phyloP scores from a whole-genome alignment of 1,140 invertebrate species.

The Bilobella aurantiaca region DNA sequence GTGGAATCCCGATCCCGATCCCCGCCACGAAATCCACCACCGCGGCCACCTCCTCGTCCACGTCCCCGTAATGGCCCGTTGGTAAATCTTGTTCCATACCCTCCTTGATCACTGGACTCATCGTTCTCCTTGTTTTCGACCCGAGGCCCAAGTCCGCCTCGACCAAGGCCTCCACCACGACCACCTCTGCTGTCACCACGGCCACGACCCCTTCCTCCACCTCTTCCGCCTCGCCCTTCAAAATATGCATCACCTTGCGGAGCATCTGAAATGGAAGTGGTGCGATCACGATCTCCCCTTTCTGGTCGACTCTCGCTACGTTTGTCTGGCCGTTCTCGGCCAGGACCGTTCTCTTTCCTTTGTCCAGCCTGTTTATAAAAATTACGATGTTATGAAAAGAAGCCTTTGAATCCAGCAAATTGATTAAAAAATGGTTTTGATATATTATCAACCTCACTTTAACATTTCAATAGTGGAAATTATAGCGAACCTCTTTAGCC shows the following conservation, averaged over 20 bases:
- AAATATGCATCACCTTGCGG: conserved; percentile 19
- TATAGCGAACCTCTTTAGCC: conserved; percentile 17
- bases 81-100: conserved; percentile 41
- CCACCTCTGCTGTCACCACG: conserved; percentile 37
- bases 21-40: conserved; percentile 45
- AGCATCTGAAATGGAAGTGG: conserved; percentile 1
- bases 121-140: conserved; percentile 50
- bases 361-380: background rate
- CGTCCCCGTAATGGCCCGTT: conserved; percentile 39
- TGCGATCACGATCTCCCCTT: conserved; percentile 16
- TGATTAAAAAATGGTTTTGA: too few species aligned
- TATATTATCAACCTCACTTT: too few species aligned
- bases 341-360: conserved; percentile 1
- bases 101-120: conserved; percentile 37
- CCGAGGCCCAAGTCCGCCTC: conserved; percentile 44
- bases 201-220: conserved; percentile 38
- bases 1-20: conserved; percentile 17
- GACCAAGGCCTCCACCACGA: conserved; percentile 44
- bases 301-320: background rate
- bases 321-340: conserved; percentile 3
- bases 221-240: conserved; percentile 35
- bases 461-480: background rate
- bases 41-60: conserved; percentile 47
- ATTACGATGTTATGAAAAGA: background rate
- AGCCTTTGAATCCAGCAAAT: too few species aligned